These are phyloP conservation scores for Rissa tridactyla DNA, from an alignment of 2,113 vertebrate genomes.

Conservation along the genomic window DNA sequence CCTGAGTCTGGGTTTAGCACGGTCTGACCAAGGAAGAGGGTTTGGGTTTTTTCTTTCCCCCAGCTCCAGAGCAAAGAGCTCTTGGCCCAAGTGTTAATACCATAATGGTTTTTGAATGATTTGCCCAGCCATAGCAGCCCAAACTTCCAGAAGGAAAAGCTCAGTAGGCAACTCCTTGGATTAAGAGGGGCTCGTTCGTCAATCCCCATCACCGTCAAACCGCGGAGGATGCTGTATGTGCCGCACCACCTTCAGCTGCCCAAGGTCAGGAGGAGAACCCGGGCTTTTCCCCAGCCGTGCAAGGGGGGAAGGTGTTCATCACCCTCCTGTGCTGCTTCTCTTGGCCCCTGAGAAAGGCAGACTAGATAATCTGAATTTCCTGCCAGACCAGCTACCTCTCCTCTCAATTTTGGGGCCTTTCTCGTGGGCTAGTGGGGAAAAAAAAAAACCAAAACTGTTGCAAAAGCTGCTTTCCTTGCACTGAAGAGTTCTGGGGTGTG, in stretches of 20 bases:
- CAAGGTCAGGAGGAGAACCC: neutral
- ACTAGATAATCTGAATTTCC: neutral
- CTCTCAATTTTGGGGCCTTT: neutral
- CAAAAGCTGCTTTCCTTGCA: neutral
- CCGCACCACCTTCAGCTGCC: neutral
- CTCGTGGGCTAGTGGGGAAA: neutral
- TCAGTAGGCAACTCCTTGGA: neutral
- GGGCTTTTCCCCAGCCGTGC: neutral
- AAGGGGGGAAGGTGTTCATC: neutral
- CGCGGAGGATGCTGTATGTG: neutral
- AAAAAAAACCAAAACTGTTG: neutral
- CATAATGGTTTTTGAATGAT: neutral
- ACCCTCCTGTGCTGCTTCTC: neutral
- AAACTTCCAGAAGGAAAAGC: neutral
- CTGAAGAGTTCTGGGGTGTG: neutral
- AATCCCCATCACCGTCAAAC: accelerated
- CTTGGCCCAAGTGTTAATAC: neutral
- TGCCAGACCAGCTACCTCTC: neutral
- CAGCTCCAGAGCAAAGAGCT: neutral
- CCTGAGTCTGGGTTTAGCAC: neutral
- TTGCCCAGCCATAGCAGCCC: neutral
- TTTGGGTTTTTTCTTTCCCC: neutral
- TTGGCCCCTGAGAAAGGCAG: neutral
- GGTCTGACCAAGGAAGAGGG: neutral
- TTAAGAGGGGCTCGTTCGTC: neutral